Percentiles rank a stretch among this genome's conserved stretches.
phyloP scores from a whole-genome alignment of 2,888 invertebrate genomes.

The Stegophylla sp. region DNA sequence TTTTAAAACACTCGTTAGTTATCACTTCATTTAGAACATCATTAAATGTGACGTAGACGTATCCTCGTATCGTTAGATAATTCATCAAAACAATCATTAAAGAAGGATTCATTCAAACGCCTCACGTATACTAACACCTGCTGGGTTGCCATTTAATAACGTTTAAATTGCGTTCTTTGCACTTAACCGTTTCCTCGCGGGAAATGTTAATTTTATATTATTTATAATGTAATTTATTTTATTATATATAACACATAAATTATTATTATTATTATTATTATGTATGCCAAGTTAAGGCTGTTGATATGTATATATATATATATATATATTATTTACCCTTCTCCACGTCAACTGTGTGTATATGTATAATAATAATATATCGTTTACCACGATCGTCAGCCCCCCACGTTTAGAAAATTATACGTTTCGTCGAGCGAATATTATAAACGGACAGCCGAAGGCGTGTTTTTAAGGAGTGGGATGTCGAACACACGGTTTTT shows the following conservation, averaged over 20 bases:
- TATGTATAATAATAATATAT: slow-evolving; percentile 3
- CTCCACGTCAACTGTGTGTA: neutral
- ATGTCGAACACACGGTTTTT: neutral
- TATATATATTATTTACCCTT: slow-evolving; percentile 21
- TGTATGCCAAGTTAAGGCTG: neutral
- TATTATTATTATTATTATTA: slow-evolving; percentile 15
- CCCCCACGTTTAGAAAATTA: slow-evolving; percentile 48
- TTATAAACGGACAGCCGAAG: slow-evolving; percentile 34
- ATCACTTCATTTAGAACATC: slow-evolving; percentile 35
- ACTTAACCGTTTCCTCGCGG: neutral
- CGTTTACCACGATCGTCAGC: slow-evolving; percentile 24
- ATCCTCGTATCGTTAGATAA: slow-evolving; percentile 6
- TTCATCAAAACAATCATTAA: slow-evolving; percentile 18
- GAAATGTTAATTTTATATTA: slow-evolving; percentile 42
- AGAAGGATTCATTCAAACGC: slow-evolving; percentile 1
- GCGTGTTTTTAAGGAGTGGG: slow-evolving; percentile 17
- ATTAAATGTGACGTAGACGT: neutral
- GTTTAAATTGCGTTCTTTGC: slow-evolving; percentile 1
- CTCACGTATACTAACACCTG: slow-evolving; percentile 16
- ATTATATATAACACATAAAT: too few relatives aligned
- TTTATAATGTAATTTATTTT: too few relatives aligned
- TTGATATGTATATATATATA: neutral
- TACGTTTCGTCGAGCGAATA: slow-evolving; percentile 43
- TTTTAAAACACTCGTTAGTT: slow-evolving; percentile 26
- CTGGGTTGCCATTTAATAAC: slow-evolving; percentile 37